These are phyloP conservation scores for Philereme vetulata DNA, from an alignment of 2,888 invertebrate genomes.

Conservation along the genomic window DNA sequence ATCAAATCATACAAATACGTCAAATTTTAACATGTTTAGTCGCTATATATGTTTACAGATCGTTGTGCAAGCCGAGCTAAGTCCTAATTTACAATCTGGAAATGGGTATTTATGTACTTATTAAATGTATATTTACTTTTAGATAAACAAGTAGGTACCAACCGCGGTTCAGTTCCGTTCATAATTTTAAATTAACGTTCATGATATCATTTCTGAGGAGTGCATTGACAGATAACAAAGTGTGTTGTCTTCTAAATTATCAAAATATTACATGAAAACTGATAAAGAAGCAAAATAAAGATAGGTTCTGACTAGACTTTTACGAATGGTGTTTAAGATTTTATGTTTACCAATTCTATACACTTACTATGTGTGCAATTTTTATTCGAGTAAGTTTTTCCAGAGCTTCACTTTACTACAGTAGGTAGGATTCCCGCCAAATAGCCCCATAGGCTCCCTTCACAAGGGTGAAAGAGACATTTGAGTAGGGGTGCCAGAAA, in stretches of 20 bases:
- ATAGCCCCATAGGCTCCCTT: constrained; percentile 38
- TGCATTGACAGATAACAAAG: constrained; percentile 70
- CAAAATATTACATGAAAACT: constrained; percentile 5
- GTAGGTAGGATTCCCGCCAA: constrained; percentile 45
- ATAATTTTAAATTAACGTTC: constrained; percentile 24
- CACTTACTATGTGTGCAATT: neutral
- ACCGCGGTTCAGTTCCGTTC: constrained; percentile 6
- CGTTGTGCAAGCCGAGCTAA: too few species aligned
- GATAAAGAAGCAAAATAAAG: neutral
- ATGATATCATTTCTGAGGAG: constrained; percentile 44
- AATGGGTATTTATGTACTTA: too few species aligned
- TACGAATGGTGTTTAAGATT: neutral
- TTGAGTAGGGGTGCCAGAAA: constrained; percentile 66
- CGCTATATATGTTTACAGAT: too few species aligned
- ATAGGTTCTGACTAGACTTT: neutral
- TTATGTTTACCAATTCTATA: neutral
- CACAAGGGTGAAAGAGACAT: constrained; percentile 58
- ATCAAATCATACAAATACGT: too few species aligned
- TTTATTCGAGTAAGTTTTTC: constrained; percentile 7
- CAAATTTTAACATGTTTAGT: too few species aligned
- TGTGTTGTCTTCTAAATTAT: constrained; percentile 22
- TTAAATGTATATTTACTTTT: too few species aligned
- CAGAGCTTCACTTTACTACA: neutral
- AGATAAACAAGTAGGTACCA: too few species aligned
- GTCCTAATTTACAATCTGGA: too few species aligned